A percentile compares a stretch with the other conserved stretches of the same genome.
Conservation (phyloP, 2,888 invertebrate genomes). For the Hecatera dysodea region DNA sequence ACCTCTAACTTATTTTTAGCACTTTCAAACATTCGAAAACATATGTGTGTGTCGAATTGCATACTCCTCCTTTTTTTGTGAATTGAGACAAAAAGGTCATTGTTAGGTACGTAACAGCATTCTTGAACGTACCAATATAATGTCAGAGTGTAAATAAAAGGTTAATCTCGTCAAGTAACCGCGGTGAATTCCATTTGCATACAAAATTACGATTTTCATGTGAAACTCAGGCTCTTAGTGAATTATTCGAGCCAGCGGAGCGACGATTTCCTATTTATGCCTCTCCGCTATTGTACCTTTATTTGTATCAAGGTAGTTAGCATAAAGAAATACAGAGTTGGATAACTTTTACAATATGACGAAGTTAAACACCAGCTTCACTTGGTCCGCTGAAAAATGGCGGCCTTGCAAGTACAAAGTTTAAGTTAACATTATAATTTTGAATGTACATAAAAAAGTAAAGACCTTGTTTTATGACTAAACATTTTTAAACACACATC, state of each 20-base stretch:
- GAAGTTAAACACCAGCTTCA: conserved; percentile 42
- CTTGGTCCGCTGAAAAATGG: conserved; percentile 38
- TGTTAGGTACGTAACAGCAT: conserved; percentile 57
- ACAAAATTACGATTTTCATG: conserved; percentile 88
- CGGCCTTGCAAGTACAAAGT: conserved; percentile 15
- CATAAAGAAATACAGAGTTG: conserved; percentile 82
- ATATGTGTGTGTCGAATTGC: conserved; percentile 31
- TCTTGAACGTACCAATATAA: conserved; percentile 63
- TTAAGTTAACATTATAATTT: not conserved
- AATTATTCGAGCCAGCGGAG: conserved; percentile 89
- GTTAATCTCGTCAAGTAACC: conserved; percentile 75
- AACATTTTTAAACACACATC: not conserved
- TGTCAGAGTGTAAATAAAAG: conserved; percentile 73
- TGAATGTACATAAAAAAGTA: not conserved
- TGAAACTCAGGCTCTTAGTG: conserved; percentile 85
- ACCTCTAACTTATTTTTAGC: conserved; percentile 27
- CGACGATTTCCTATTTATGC: conserved; percentile 88
- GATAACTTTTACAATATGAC: conserved; percentile 71
- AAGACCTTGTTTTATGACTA: not conserved
- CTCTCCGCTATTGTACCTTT: conserved; percentile 85
- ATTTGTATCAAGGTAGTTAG: conserved; percentile 86
- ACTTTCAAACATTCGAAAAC: conserved; percentile 26
- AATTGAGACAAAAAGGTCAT: conserved; percentile 63
- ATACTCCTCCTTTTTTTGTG: conserved; percentile 51
- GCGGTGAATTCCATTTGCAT: conserved; percentile 85